A percentile compares a stretch with the other conserved stretches of the same genome.
Conservation (phyloP, 1,140 invertebrate genomes). For the Drosophila sproati region DNA sequence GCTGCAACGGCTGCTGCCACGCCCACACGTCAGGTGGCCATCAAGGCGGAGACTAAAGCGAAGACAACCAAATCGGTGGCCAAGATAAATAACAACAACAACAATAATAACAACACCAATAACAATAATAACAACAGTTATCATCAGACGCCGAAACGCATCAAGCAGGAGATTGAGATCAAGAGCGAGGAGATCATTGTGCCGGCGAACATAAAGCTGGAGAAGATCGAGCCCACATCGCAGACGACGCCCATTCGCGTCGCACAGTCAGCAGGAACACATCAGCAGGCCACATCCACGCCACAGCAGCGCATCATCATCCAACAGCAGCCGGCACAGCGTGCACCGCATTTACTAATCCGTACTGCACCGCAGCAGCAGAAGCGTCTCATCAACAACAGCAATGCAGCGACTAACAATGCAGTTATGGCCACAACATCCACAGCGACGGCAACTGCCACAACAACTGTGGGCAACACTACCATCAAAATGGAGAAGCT, state of each 20-base stretch:
- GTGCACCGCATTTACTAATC: slow-evolving; percentile 71
- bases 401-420: slow-evolving; percentile 30
- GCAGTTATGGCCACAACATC: slow-evolving; percentile 9
- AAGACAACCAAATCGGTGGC: slow-evolving; percentile 50
- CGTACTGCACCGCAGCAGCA: slow-evolving; percentile 65
- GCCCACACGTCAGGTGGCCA: slow-evolving; percentile 19
- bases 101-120: slow-evolving; percentile 31
- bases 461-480: slow-evolving; percentile 67
- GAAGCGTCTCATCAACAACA: slow-evolving; percentile 38
- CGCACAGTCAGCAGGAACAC: neutral
- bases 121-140: slow-evolving; percentile 69
- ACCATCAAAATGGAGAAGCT: slow-evolving; percentile 82
- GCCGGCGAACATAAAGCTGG: slow-evolving; percentile 76
- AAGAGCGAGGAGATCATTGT: slow-evolving; percentile 82
- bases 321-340: slow-evolving; percentile 67
- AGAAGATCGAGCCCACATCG: slow-evolving; percentile 67
- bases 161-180: slow-evolving; percentile 82
- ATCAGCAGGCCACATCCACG: slow-evolving; percentile 17
- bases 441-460: slow-evolving; percentile 27
- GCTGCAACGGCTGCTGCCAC: slow-evolving; percentile 36
- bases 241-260: slow-evolving; percentile 14
- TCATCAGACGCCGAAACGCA: slow-evolving; percentile 73
- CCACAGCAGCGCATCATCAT: slow-evolving; percentile 58
- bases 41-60: slow-evolving; percentile 38
- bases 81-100: slow-evolving; percentile 70